phyloP scores from a whole-genome alignment of 2,888 invertebrate species.

The Prosopocoilus inquinatus region DNA sequence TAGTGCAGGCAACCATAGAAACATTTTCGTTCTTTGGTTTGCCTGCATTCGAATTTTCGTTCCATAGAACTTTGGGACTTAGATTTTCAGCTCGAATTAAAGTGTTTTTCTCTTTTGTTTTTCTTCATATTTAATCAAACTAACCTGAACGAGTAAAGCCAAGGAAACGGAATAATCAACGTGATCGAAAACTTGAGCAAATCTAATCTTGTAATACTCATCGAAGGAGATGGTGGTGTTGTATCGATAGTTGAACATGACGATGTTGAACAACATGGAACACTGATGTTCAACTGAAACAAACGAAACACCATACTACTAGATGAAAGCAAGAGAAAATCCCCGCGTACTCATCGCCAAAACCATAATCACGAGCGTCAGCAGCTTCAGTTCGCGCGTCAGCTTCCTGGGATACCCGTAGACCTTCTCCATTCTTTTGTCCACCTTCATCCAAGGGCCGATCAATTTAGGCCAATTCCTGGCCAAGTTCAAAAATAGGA shows the following conservation, averaged over 20 bases:
- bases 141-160: conserved; percentile 26
- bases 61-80: too few relatives aligned
- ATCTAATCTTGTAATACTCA: conserved; percentile 10
- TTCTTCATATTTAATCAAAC: too few relatives aligned
- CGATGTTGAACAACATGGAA: conserved; percentile 5
- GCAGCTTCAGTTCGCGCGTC: conserved; percentile 41
- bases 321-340: not conserved
- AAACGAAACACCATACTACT: not conserved
- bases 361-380: conserved; percentile 42
- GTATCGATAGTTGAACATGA: not conserved
- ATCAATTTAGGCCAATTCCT: conserved; percentile 51
- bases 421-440: conserved; percentile 39
- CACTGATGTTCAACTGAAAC: conserved; percentile 10
- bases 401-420: conserved; percentile 34
- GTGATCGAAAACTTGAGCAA: conserved; percentile 20
- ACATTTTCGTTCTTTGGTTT: too few relatives aligned
- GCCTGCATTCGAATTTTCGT: too few relatives aligned
- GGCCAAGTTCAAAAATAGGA: conserved; percentile 55
- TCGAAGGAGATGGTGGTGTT: conserved; percentile 9
- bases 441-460: conserved; percentile 46
- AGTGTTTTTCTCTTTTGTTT: too few relatives aligned
- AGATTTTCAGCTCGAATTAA: too few relatives aligned
- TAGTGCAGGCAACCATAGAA: too few relatives aligned
- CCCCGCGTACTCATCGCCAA: conserved; percentile 31
- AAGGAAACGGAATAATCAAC: conserved; percentile 21